Conservation (phyloP, 2,797 vertebrate genomes). For the Epinephelus malabaricus region DNA sequence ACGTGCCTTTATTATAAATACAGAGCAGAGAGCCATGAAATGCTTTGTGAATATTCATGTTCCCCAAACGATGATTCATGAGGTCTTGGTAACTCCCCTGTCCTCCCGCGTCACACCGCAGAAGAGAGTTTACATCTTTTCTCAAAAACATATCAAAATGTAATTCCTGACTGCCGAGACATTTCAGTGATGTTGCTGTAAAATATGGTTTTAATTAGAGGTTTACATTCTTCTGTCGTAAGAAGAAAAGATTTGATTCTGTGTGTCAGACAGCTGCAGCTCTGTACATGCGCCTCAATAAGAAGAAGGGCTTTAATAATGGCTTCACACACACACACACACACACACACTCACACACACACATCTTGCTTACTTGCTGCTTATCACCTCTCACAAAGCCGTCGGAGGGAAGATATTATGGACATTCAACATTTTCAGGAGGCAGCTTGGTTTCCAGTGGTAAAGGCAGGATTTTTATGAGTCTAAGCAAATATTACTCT, state of each 20-base stretch:
- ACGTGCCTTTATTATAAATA: too few species aligned
- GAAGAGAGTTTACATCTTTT: too few species aligned
- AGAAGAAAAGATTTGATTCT: neutral
- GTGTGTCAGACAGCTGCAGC: constrained; percentile 8
- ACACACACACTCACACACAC: constrained; percentile 32
- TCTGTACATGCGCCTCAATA: constrained; percentile 33
- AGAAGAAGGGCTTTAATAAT: constrained; percentile 49
- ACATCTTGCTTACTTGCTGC: constrained; percentile 37
- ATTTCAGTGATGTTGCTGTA: too few species aligned
- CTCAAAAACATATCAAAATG: too few species aligned
- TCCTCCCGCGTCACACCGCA: too few species aligned
- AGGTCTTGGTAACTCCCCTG: too few species aligned
- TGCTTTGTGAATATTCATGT: too few species aligned
- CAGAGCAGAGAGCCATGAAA: too few species aligned
- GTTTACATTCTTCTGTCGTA: neutral
- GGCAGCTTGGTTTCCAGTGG: constrained; percentile 53
- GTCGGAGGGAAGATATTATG: constrained; percentile 58
- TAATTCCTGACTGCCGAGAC: too few species aligned
- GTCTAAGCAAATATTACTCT: constrained; percentile 61
- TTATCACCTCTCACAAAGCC: constrained; percentile 56
- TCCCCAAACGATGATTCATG: too few species aligned
- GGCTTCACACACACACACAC: constrained; percentile 32
- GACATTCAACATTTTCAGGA: constrained; percentile 62
- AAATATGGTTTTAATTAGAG: neutral
- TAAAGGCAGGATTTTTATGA: constrained; percentile 62